Evolutionary conservation across 53 echinoderm and acorn worm genomes (phyloP), one percentile per base, ranked within the genome.

Genomic region (Holothuria scabra): DNA sequence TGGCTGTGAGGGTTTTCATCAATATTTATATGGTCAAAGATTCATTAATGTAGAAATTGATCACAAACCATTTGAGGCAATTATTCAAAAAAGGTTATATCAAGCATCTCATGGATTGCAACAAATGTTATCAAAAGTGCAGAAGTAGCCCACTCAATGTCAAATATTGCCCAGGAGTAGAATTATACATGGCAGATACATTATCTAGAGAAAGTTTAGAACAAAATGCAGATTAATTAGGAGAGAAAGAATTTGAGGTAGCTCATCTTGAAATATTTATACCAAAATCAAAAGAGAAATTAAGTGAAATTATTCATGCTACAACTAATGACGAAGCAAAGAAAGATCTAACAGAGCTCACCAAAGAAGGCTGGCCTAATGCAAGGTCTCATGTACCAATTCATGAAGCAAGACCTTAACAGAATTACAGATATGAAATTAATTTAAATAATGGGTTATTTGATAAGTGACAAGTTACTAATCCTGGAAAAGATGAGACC

Each of bases 391-490:
- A n/a, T n/a, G n/a, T n/a, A n/a, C n/a, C n/a, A n/a, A n/a, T 30
- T 26, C 25, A 48, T 0, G 6, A 62, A 32, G 86, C 66, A 37
- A 70, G 41, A 37, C 86, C 62, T 28, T 92, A 89, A 35, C 89
- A 86, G 84, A 61, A 89, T 21, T 69, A 76, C 59, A 76, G 74
- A 57, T 60, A 93, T 65, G 89, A 84, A 21, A 57, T 92, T 18
- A 83, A 74, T 48, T 28, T 82, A n/a, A 83, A 65, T 28, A 86
- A 89, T 30, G 80, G 71, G 2, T 33, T 92, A 16, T 2, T 76
- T 86, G 29, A 83, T 56, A 59, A 84, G 65, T 18, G 60, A 60
- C 10, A 79, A 38, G 49, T 84, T 30, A 56, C 87, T 85, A 5
- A 59, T 89, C 24, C 74, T 1, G 8, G 21, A 0, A 8, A 20